Evolutionary conservation across 1,140 invertebrate species (phyloP).

Genomic region (Doryteuthis pealeii): DNA sequence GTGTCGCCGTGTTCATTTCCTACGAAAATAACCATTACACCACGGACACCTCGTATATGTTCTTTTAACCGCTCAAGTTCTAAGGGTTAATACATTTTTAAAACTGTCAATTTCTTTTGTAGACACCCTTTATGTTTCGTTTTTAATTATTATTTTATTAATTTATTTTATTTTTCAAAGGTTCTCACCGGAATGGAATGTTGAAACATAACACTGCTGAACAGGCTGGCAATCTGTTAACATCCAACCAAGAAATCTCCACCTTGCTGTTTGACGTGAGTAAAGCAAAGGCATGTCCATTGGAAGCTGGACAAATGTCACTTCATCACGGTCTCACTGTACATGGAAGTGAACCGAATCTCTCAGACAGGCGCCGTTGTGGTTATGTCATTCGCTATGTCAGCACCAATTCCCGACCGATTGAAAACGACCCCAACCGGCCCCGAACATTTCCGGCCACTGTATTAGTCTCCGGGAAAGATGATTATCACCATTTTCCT

Average conservation of each 20-base stretch:
- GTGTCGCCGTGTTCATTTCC: too few relatives aligned
- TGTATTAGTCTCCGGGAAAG: conserved; percentile 32
- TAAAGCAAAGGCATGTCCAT: conserved; percentile 32
- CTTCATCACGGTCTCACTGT: conserved; percentile 41
- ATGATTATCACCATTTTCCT: conserved; percentile 33
- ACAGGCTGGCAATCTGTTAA: conserved; percentile 36
- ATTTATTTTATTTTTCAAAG: conserved; percentile 21
- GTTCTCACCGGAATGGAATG: conserved; percentile 38
- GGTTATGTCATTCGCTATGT: conserved; percentile 47
- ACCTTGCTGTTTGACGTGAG: conserved; percentile 28
- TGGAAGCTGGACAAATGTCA: conserved; percentile 45
- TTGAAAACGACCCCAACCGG: conserved; percentile 32
- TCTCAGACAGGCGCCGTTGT: conserved; percentile 33
- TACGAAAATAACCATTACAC: too few relatives aligned
- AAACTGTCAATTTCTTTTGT: too few relatives aligned
- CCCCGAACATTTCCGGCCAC: conserved; percentile 40
- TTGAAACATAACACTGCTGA: conserved; percentile 31
- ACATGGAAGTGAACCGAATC: conserved; percentile 44
- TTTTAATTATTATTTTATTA: not conserved
- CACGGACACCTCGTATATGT: too few relatives aligned
- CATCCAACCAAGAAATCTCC: conserved; percentile 43
- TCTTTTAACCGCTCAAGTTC: too few relatives aligned
- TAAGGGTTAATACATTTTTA: too few relatives aligned
- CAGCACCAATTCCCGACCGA: conserved; percentile 32
- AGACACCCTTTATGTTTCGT: too few relatives aligned